Base-by-base conservation (phyloP, 2,888 invertebrate species). In the Pasiphila rectangulata region DNA sequence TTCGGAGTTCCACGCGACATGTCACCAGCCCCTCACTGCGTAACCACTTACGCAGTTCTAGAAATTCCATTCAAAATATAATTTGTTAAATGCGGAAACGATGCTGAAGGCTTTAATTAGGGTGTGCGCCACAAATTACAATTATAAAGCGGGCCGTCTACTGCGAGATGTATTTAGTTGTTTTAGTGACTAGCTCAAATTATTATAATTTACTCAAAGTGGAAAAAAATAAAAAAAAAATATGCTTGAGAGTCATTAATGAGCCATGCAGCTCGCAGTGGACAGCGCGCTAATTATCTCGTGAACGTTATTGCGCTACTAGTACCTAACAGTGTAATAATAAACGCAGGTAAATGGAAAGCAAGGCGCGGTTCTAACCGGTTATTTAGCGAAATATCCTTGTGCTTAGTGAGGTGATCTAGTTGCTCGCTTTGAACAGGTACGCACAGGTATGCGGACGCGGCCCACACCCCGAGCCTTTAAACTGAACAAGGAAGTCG, bases 371-470 rank as follows among this genome's bases (percentile, higher is more conserved):
- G 81, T 68, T 63, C 64, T 54, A 61, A 81, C 82, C 75, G 78
- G 83, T 83, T 81, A 56, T 52, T 60, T 56, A 63, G 68, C 59
- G 59, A 75, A 78, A 73, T 86, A 84, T 84, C 81, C 86, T 86
- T 84, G 83, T 79, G 61, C 67, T 70, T 62, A 49, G 69, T 81
- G 79, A 88, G 86, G 86, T 85, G 79, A 86, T 84, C 88, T 79
- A 83, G 82, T 85, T 75, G 65, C 57, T 50, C 40, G 65, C 61
- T 72, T 67, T 58, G 69, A 71, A 67, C 69, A 69, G 74, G 70
- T 71, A 63, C 56, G 49, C 13, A 30, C 15, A 16, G 3, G 66
- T 67, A 88, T 88, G 87, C 87, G 87, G 87, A 87, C 83, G 64
- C 76, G 37, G 78, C 74, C 82, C 79, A 79, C 83, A 61, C 82